Conservation (phyloP, 2,888 invertebrate genomes). For the Thymelicus acteon region DNA sequence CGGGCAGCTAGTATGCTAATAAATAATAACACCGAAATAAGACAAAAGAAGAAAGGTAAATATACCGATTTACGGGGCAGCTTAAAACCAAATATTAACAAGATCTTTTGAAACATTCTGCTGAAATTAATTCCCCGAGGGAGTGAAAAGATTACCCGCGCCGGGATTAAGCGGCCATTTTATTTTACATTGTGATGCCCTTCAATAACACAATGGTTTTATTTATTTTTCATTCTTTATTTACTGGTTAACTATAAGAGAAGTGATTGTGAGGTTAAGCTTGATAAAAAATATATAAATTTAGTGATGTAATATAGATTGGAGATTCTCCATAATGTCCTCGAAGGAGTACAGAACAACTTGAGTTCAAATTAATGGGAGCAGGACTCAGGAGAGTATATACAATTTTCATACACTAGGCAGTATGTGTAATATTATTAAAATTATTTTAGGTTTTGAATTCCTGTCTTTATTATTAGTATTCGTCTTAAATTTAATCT, state of each 20-base stretch:
- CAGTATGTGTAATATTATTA: too few species aligned
- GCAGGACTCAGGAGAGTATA: too few species aligned
- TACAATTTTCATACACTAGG: too few species aligned
- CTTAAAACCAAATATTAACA: slow-evolving; percentile 27
- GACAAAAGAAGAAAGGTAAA: slow-evolving; percentile 11
- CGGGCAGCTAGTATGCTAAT: too few species aligned
- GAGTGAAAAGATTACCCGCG: slow-evolving; percentile 42
- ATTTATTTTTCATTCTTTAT: background rate
- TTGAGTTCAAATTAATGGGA: too few species aligned
- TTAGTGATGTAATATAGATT: too few species aligned
- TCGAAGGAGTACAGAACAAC: too few species aligned
- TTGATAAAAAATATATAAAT: too few species aligned
- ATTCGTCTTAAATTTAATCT: too few species aligned
- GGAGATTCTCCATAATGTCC: too few species aligned
- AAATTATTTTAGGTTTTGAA: too few species aligned
- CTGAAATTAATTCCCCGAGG: slow-evolving; percentile 41
- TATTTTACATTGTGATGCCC: slow-evolving; percentile 3
- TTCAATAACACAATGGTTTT: slow-evolving; percentile 1
- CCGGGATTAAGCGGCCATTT: background rate
- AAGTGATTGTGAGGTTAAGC: background rate
- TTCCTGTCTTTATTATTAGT: too few species aligned
- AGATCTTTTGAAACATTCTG: slow-evolving; percentile 11
- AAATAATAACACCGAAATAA: background rate
- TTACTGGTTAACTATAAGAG: background rate
- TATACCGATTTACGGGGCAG: slow-evolving; percentile 4